Percentiles rank a stretch among this genome's conserved stretches.
Evolutionary conservation across 1,140 invertebrate species (phyloP).

Genomic region (Mycetomoellerius zeteki): DNA sequence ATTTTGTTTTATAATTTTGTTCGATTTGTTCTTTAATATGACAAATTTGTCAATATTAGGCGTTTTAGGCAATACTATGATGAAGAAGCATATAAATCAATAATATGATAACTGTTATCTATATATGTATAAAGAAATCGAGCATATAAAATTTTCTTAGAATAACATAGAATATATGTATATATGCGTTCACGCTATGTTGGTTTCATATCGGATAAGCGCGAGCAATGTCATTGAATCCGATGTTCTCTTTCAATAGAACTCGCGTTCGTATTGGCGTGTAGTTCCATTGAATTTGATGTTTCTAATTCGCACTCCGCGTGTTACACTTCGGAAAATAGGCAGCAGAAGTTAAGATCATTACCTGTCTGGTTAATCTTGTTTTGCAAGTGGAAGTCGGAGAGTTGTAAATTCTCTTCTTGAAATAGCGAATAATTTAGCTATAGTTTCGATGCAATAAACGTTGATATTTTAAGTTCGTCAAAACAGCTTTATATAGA

Average conservation of each 20-base stretch:
- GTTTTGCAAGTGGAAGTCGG: slow-evolving; percentile 28
- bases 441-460: not conserved
- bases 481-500: slow-evolving; percentile 2
- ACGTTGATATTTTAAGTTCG: slow-evolving; percentile 12
- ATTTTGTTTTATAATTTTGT: not conserved
- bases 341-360: slow-evolving; percentile 52
- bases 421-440: slow-evolving; percentile 38
- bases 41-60: slow-evolving; percentile 32
- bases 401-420: slow-evolving; percentile 1
- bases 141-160: slow-evolving; percentile 44
- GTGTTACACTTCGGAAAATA: slow-evolving; percentile 7
- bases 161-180: slow-evolving; percentile 19
- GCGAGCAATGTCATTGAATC: slow-evolving; percentile 51
- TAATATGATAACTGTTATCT: not conserved
- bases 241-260: slow-evolving; percentile 53
- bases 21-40: not conserved
- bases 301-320: slow-evolving; percentile 64
- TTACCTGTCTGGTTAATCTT: slow-evolving; percentile 54
- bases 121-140: slow-evolving; percentile 6
- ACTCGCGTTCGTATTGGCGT: slow-evolving; percentile 46
- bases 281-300: slow-evolving; percentile 65
- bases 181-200: not conserved
- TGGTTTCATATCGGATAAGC: slow-evolving; percentile 39
- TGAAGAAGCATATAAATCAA: not conserved
- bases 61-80: not conserved